Evolutionary conservation across 2,888 invertebrate species (phyloP).

Genomic region (Pseudococcus longispinus): DNA sequence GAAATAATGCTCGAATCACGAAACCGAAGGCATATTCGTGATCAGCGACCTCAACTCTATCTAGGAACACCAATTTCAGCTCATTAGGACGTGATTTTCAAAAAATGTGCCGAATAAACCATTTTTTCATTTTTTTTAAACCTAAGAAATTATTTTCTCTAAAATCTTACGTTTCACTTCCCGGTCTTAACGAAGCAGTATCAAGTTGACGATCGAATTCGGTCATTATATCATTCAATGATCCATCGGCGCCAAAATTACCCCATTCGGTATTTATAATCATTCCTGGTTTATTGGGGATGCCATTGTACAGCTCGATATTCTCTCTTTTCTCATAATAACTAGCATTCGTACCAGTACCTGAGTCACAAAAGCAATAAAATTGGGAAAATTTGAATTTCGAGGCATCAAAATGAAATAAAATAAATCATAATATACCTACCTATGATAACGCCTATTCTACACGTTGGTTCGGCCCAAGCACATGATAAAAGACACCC

Average conservation of each 20-base stretch:
- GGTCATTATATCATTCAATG: conserved; percentile 77
- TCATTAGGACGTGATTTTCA: too few relatives aligned
- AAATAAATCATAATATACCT: too few relatives aligned
- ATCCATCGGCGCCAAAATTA: conserved; percentile 83
- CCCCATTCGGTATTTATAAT: conserved; percentile 84
- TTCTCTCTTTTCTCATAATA: conserved; percentile 71
- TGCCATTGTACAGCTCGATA: conserved; percentile 31
- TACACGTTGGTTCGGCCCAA: conserved; percentile 69
- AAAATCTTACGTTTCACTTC: conserved; percentile 34
- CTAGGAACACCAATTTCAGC: too few relatives aligned
- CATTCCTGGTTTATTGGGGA: conserved; percentile 64
- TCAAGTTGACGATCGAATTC: conserved; percentile 67
- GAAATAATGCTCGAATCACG: too few relatives aligned
- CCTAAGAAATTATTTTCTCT: too few relatives aligned
- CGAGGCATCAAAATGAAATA: not conserved
- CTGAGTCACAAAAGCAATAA: not conserved
- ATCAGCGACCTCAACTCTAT: too few relatives aligned
- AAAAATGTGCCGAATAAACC: too few relatives aligned
- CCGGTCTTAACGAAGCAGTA: conserved; percentile 18
- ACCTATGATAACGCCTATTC: conserved; percentile 78
- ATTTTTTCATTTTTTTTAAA: too few relatives aligned
- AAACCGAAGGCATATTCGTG: too few relatives aligned
- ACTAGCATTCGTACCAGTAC: conserved; percentile 80
- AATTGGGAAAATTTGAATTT: not conserved
- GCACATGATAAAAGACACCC: conserved; percentile 77